These are phyloP conservation scores for Brachionus plicatilis DNA, from an alignment of 1,140 invertebrate species.

Conservation along the genomic window DNA sequence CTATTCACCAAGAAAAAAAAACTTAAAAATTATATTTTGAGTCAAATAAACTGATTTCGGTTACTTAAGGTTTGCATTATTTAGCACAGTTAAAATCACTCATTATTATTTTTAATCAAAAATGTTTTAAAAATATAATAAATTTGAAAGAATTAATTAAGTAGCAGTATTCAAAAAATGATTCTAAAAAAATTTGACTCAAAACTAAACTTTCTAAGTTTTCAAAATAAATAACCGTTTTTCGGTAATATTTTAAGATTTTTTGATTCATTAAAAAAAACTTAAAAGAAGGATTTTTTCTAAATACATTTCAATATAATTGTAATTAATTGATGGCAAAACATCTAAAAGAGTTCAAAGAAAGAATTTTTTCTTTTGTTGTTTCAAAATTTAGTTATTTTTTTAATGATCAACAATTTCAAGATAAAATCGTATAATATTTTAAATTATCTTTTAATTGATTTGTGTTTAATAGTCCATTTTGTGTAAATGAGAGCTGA, in stretches of 20 bases:
- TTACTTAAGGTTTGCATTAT: too few species aligned
- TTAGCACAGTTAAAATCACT: too few species aligned
- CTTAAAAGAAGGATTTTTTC: neutral
- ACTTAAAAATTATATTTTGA: neutral
- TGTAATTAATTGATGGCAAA: neutral
- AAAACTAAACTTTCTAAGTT: neutral
- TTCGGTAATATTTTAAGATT: neutral
- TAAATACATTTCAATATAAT: neutral
- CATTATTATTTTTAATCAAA: too few species aligned
- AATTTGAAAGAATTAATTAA: too few species aligned
- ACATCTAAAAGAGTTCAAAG: neutral
- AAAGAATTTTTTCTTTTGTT: neutral
- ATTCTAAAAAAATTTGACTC: too few species aligned
- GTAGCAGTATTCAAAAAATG: too few species aligned
- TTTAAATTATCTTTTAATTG: neutral
- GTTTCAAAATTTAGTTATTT: neutral
- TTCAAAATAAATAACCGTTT: neutral
- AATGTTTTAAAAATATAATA: too few species aligned
- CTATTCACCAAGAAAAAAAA: neutral
- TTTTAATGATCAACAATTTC: neutral
- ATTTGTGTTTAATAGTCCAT: neutral
- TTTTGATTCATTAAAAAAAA: neutral
- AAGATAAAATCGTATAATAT: neutral
- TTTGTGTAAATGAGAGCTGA: neutral
- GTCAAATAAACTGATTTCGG: too few species aligned